Percentiles rank a stretch among this genome's conserved stretches.
These are phyloP conservation scores for Panurus biarmicus DNA, from an alignment of 2,113 vertebrate species.

Conservation along the genomic window DNA sequence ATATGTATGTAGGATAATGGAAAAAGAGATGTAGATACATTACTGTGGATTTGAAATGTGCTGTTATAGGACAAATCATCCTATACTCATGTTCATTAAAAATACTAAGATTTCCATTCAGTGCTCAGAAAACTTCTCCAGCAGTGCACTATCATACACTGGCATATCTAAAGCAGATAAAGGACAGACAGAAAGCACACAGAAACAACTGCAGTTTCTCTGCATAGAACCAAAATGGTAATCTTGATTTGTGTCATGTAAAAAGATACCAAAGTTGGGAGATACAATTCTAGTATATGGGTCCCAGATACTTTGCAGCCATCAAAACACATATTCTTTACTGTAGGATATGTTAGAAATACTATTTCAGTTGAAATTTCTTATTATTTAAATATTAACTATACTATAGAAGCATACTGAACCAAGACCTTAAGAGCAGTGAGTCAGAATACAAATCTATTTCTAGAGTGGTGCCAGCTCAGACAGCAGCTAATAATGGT, in stretches of 20 bases:
- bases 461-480: neutral
- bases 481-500: neutral
- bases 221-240: neutral
- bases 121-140: neutral
- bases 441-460: constrained; percentile 1
- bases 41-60: neutral
- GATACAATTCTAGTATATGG: neutral
- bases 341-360: neutral
- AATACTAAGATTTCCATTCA: neutral
- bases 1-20: neutral
- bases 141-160: neutral
- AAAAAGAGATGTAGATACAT: accelerated
- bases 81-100: neutral
- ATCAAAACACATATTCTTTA: neutral
- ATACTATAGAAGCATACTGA: neutral
- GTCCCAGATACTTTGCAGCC: neutral
- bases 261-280: neutral
- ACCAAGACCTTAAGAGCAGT: neutral
- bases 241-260: neutral
- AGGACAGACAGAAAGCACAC: neutral
- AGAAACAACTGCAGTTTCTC: neutral
- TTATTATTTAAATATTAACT: neutral
- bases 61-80: neutral
- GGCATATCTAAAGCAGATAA: neutral
- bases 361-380: neutral